These are phyloP conservation scores for Stenotaenia linearis DNA, from an alignment of 2,888 invertebrate genomes.

Conservation along the genomic window DNA sequence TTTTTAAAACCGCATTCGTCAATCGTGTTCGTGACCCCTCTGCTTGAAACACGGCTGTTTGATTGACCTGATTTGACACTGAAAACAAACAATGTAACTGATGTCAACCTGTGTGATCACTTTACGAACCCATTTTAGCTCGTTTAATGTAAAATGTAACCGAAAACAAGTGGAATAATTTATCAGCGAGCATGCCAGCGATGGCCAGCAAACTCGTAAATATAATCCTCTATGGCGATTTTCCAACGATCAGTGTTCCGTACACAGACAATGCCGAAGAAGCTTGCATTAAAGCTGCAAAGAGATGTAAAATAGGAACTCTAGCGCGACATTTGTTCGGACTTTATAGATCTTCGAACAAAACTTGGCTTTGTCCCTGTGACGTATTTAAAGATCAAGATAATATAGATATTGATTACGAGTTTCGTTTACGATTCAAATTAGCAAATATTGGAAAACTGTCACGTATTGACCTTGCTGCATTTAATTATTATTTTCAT, in stretches of 20 bases:
- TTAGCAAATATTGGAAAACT: conserved; percentile 59
- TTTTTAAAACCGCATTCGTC: no score
- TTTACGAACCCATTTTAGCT: no score
- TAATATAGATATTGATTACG: conserved; percentile 51
- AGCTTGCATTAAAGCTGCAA: conserved; percentile 64
- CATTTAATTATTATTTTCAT: conserved; percentile 79
- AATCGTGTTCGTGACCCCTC: no score
- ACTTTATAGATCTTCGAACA: conserved; percentile 59
- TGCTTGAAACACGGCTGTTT: no score
- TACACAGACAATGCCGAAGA: conserved; percentile 56
- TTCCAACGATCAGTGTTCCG: neutral
- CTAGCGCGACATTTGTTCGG: conserved; percentile 72
- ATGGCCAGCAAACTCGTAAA: neutral
- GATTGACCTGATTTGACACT: no score
- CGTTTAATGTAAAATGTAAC: no score
- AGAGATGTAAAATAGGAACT: conserved; percentile 66
- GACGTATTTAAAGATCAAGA: conserved; percentile 47
- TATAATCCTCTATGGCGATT: neutral
- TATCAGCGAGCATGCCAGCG: neutral
- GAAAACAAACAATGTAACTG: no score
- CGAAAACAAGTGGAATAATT: no score
- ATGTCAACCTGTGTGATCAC: no score
- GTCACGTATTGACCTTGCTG: conserved; percentile 62
- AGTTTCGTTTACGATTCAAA: conserved; percentile 75
- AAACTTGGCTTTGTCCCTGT: conserved; percentile 65